phyloP scores from a whole-genome alignment of 2,888 invertebrate genomes.

The Ophioninae sp. region DNA sequence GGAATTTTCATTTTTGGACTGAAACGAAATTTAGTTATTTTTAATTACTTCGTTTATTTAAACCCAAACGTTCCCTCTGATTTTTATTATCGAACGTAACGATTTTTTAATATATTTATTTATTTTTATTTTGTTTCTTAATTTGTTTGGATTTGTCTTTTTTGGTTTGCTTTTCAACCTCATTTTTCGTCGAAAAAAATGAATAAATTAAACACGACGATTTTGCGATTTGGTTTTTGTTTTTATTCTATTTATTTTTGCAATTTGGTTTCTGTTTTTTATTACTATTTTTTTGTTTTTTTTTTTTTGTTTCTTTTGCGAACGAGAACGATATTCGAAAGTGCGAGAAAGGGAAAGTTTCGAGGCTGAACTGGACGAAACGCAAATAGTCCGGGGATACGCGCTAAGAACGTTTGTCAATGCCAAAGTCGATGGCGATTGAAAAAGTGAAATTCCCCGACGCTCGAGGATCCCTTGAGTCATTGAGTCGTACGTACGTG shows the following conservation, averaged over 20 bases:
- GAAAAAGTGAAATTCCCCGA: constrained; percentile 17
- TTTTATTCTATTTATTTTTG: too few species aligned
- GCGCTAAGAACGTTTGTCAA: constrained; percentile 12
- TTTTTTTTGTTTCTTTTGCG: neutral
- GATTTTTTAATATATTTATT: too few species aligned
- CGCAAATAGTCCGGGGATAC: neutral
- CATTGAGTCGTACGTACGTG: constrained; percentile 1
- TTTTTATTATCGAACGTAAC: too few species aligned
- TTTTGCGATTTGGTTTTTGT: too few species aligned
- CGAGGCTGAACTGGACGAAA: neutral
- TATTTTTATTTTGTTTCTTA: neutral
- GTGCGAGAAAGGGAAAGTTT: neutral
- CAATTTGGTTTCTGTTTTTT: too few species aligned
- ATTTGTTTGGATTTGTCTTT: too few species aligned
- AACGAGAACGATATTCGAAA: neutral
- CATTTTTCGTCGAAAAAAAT: neutral
- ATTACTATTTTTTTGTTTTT: neutral
- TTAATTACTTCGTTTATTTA: too few species aligned
- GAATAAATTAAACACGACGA: neutral
- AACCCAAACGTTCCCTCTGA: too few species aligned
- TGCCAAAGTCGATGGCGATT: constrained; percentile 9
- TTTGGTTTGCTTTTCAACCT: too few species aligned
- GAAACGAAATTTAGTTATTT: too few species aligned
- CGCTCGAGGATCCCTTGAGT: constrained; percentile 13
- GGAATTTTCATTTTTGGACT: too few species aligned